Evolutionary conservation across 2,113 vertebrate species (phyloP), one percentile per base, ranked within the genome.

Genomic region (Phasianus colchicus): DNA sequence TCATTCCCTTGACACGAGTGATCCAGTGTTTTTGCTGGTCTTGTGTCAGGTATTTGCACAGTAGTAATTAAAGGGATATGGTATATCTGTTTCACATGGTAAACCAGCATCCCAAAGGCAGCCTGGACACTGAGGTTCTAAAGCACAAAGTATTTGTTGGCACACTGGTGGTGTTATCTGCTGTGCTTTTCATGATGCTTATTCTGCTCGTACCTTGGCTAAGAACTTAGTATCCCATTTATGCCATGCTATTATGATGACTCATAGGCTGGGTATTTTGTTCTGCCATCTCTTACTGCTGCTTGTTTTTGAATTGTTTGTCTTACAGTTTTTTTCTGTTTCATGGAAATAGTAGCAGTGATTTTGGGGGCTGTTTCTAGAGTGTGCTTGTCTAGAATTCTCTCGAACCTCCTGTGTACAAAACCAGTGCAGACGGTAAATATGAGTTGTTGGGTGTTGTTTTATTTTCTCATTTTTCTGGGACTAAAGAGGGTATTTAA

Each of bases 111-210:
- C 27, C n/a, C 57, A 63, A 47, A 48, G 19, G n/a, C 5, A 29
- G 43, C 16, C 3, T 47, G 47, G 29, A 10, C 52, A 19, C 43
- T 34, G 21, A 57, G 48, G 36, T 67, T 24, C 58, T 84, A n/a
- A 15, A 21, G 61, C 52, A 36, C 7, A 15, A 32, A 9, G 16
- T 73, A 34, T 43, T 42, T 9, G 29, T 57, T 47, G 0, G 0
- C 0, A 0, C 36, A 36, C 57, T 52, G 27, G 47, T n/a, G 9
- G 4, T 1, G 0, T 24, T 16, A 83, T 7, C 55, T 64, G 16
- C 45, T 55, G 0, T 27, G 69, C 15, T 55, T 19, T 69, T 74
- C 60, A 30, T 10, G 3, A 61, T 57, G 32, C 27, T 84, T 55
- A 21, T 60, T 75, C 18, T 67, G 21, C 29, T 32, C 4, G 40